Conservation (phyloP, 2,797 vertebrate species). For the Pangasius mekongensis region DNA sequence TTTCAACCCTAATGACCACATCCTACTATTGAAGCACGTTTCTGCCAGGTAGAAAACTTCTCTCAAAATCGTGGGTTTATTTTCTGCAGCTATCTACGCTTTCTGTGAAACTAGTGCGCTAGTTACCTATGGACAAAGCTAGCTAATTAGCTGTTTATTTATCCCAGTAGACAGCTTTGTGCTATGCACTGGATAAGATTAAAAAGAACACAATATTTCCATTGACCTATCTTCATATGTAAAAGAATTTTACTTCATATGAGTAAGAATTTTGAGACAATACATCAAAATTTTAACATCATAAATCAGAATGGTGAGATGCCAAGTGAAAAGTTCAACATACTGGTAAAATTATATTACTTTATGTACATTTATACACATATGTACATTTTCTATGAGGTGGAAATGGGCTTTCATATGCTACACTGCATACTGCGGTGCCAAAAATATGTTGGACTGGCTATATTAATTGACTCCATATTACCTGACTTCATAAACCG, state of each 20-base stretch:
- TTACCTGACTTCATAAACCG: neutral
- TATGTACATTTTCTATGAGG: neutral
- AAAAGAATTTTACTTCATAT: too few species aligned
- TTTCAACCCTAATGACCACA: neutral
- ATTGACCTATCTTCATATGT: too few species aligned
- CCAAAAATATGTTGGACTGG: neutral
- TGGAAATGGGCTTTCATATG: neutral
- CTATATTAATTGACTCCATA: too few species aligned
- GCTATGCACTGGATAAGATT: neutral
- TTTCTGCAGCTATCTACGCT: neutral
- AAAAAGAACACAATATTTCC: neutral
- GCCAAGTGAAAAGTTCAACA: neutral
- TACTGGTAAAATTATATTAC: neutral
- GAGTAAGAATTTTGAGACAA: too few species aligned
- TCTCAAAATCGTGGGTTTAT: neutral
- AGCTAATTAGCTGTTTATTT: neutral
- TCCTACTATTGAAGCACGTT: neutral
- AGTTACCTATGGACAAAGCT: neutral
- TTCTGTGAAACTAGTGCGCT: neutral
- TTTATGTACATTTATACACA: neutral
- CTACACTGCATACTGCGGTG: neutral
- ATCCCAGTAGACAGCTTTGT: neutral
- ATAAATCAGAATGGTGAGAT: neutral
- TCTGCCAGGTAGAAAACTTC: neutral
- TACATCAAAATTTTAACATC: too few species aligned